Evolutionary conservation across 2,797 vertebrate genomes (phyloP), one percentile per base, ranked within the genome.

Genomic region (Leptodactylus fallax): DNA sequence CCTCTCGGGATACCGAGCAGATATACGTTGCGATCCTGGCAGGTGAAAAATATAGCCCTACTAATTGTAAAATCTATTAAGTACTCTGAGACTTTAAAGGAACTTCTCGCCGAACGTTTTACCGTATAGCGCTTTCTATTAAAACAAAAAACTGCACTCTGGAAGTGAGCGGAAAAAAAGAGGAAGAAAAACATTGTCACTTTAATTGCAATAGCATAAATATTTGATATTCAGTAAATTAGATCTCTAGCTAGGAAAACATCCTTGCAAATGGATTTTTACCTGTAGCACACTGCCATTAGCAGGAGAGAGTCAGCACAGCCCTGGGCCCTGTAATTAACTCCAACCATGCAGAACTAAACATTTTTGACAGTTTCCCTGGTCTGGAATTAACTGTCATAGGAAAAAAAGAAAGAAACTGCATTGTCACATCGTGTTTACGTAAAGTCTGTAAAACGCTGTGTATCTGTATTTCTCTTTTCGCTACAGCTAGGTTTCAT

Each of bases 291-390:
- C 95, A 96, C 95, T 95, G 95, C 96, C 97, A 98, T 99, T 98
- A 97, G 95, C 94, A 94, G 95, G 92, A 92, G 94, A 94, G 92
- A 95, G 95, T 96, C 95, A 95, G 95, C 94, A 93, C 94, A 93
- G 96, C 96, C 96, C 93, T 93, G 85, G 97, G 97, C 96, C 95
- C 95, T 94, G 96, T 98, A 98, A 99, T 99, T 98, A 98, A 98
- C 96, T 98, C 95, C 95, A 95, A 94, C 96, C 96, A 96, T 97
- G 97, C 97, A 96, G 96, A 96, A 96, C 97, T 99, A 99, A 99
- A 97, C 95, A 97, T 97, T 98, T 98, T 96, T 98, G 97, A 99
- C 97, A 95, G 97, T 97, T 97, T 96, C 97, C 95, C 96, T 97
- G 94, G 94, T 97, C 95, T 96, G 96, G 96, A 97, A 97, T 97